Evolutionary conservation across 2,888 invertebrate species (phyloP), one percentile per base, ranked within the genome.

Genomic region (Pristionchus maxplancki): DNA sequence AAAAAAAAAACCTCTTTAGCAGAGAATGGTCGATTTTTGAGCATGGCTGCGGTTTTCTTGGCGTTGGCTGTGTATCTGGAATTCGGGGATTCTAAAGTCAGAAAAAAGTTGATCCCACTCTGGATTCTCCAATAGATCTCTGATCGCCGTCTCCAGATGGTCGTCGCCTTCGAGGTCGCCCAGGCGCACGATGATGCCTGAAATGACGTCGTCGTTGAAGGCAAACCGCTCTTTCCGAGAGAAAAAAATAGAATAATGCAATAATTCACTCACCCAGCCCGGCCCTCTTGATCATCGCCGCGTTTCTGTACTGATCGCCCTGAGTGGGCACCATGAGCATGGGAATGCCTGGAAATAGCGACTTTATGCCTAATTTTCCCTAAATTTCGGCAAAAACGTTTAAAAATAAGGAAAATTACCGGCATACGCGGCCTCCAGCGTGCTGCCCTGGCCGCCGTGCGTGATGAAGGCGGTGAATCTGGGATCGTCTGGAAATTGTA

Each of bases 261-360:
- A 44, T 24, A 11, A 4, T 13, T 15, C n/a, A 28, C 74, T 74
- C 40, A 74, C 74, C 74, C 24, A 74, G 9, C 8, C 74, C 74
- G 0, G 74, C 74, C 6, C 74, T n/a, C 40, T 74, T 74, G 40
- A 74, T 74, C 74, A 74, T 74, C 24, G 74, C 74, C 0, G 74
- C 74, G 31, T 74, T 74, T 40, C 74, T 28, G 74, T 40, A 40
- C 74, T 74, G 74, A 40, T 74, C 74, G 74, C 74, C 74, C 74
- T 74, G 74, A 8, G 74, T 74, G 1, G 74, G 74, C 74, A 74
- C 40, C 74, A 74, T 74, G 3, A 74, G 40, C 74, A 74, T 74
- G 40, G 74, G 74, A 24, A 40, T 40, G 0, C 74, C 74, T 37
- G 74, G 11, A n/a, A 71, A 34, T 1, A 6, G 9, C 17, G 17